Percentiles rank a stretch among this genome's conserved stretches.
These are phyloP conservation scores for Chaetodon auriga DNA, from an alignment of 2,113 vertebrate species.

Conservation along the genomic window DNA sequence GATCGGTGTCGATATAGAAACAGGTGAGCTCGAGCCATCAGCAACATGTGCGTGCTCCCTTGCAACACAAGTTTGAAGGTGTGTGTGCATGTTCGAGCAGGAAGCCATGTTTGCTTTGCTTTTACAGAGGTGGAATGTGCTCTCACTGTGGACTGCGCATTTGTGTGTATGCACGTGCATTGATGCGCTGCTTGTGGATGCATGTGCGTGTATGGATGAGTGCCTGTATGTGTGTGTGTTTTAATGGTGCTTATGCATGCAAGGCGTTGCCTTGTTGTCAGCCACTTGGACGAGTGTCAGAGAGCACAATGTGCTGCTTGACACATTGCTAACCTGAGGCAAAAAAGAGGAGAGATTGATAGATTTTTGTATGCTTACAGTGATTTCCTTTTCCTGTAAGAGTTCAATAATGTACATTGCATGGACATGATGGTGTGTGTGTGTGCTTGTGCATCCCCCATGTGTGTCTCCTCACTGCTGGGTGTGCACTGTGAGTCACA, in stretches of 20 bases:
- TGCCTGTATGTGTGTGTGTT: slow-evolving; percentile 10
- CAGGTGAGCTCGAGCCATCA: background rate
- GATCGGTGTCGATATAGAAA: background rate
- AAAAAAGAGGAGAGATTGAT: background rate
- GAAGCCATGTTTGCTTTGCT: slow-evolving; percentile 46
- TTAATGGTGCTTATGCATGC: slow-evolving; percentile 53
- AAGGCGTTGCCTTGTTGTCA: slow-evolving; percentile 65
- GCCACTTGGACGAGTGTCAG: slow-evolving; percentile 56
- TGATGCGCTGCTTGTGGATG: slow-evolving; percentile 11
- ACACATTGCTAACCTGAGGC: slow-evolving; percentile 50
- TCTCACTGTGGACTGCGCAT: background rate
- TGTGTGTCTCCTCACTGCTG: slow-evolving; percentile 26
- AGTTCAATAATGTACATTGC: background rate
- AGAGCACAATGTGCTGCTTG: slow-evolving; percentile 21
- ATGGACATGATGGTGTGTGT: slow-evolving; percentile 18
- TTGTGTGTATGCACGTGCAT: slow-evolving; percentile 10
- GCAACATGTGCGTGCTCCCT: background rate
- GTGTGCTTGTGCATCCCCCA: slow-evolving; percentile 22
- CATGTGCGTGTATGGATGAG: slow-evolving; percentile 16
- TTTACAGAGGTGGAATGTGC: slow-evolving; percentile 39
- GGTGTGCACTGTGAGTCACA: slow-evolving; percentile 60
- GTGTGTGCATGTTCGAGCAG: slow-evolving; percentile 42
- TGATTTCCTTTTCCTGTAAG: background rate
- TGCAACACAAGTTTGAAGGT: slow-evolving; percentile 3
- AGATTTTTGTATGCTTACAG: background rate